A percentile compares a stretch with the other conserved stretches of the same genome.
Conservation (phyloP, 2,113 vertebrate genomes). For the Scopus umbretta region DNA sequence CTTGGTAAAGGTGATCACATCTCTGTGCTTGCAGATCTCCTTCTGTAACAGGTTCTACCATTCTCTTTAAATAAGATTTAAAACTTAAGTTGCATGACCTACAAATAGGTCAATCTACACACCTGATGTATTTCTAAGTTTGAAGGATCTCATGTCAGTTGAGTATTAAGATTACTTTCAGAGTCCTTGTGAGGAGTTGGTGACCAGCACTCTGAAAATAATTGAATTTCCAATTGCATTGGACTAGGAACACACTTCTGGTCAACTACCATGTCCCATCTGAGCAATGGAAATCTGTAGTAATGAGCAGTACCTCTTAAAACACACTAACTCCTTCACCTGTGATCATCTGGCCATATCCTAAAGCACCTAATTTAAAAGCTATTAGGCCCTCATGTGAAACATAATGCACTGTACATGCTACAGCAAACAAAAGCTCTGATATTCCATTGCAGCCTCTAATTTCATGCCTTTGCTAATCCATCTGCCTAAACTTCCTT, state of each 20-base stretch:
- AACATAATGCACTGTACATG: background rate
- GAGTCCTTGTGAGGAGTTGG: background rate
- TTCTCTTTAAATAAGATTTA: background rate
- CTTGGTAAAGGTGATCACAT: background rate
- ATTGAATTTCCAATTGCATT: background rate
- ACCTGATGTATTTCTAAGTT: background rate
- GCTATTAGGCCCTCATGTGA: background rate
- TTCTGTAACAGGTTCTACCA: background rate
- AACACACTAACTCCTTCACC: background rate
- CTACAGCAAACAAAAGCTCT: background rate
- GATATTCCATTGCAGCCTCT: background rate
- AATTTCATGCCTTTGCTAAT: background rate
- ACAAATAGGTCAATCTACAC: background rate
- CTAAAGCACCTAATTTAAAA: slow-evolving; percentile 7
- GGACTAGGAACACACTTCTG: background rate
- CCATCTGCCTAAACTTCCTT: background rate
- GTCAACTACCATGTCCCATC: background rate
- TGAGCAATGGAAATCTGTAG: background rate
- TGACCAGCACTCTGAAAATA: background rate
- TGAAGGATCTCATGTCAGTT: background rate
- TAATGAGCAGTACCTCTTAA: background rate
- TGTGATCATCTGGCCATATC: background rate
- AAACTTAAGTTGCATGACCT: background rate
- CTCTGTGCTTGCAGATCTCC: background rate
- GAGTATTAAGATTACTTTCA: background rate